phyloP scores from a whole-genome alignment of 2,113 vertebrate species.

The Corydoras sp. region DNA sequence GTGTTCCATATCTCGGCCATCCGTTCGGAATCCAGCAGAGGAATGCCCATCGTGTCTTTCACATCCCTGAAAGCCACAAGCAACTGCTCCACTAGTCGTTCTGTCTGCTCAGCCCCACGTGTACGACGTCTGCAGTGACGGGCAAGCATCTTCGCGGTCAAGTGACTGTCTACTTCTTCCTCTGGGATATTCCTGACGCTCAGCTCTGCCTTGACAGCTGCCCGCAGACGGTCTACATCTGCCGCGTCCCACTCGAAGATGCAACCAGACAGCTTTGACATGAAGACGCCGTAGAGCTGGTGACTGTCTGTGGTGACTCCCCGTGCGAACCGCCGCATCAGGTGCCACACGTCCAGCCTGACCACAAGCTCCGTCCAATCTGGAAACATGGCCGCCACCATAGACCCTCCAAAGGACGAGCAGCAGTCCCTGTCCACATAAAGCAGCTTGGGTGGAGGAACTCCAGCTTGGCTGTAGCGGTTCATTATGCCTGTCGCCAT shows the following conservation, averaged over 20 bases:
- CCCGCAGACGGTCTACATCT: too few relatives aligned
- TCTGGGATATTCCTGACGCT: conserved; percentile 7
- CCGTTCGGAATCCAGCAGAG: conserved; percentile 24
- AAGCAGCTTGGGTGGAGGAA: conserved; percentile 22
- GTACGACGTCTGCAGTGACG: conserved; percentile 20
- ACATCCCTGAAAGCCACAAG: conserved; percentile 6
- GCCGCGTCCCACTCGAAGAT: conserved; percentile 25
- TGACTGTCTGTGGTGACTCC: conserved; percentile 33
- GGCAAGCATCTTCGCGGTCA: background rate
- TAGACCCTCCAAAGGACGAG: background rate
- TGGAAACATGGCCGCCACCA: background rate
- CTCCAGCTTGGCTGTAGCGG: conserved; percentile 11
- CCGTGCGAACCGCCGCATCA: conserved; percentile 23
- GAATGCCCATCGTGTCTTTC: conserved; percentile 22
- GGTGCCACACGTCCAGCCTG: conserved; percentile 32
- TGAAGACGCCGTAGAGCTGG: conserved; percentile 27
- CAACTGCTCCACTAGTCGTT: background rate
- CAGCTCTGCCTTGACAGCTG: too few relatives aligned
- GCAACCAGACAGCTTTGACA: conserved; percentile 20
- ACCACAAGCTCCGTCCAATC: conserved; percentile 11
- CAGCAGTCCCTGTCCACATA: conserved; percentile 42
- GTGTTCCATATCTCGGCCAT: conserved; percentile 28
- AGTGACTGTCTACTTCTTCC: background rate
- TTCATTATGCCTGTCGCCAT: conserved; percentile 18
- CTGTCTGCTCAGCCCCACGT: conserved; percentile 1